Evolutionary conservation across 1,140 invertebrate species (phyloP), one percentile per base, ranked within the genome.

Genomic region (Macrobrachium nipponense): DNA sequence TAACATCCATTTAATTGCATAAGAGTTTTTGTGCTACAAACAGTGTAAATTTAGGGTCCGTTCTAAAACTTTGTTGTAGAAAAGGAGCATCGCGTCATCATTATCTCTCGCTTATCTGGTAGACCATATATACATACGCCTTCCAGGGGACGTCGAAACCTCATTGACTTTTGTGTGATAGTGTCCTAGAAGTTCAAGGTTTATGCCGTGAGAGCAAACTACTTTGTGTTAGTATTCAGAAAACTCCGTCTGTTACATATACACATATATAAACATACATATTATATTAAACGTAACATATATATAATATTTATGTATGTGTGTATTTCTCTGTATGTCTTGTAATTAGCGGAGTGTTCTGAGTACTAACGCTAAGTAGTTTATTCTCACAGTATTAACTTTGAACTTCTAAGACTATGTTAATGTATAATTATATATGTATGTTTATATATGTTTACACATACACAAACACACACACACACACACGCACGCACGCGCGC

Each of bases 221-320:
- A 11, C 8, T 75, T 11, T 12, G 23, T 23, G 20, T 23, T 11
- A 18, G 43, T 36, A 73, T 20, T 66, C 7, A n/a, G 64, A 66
- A 23, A 6, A n/a, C 64, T 66, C 7, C 64, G 64, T 23, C 64
- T 23, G 64, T 66, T 23, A 72, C 68, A 72, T n/a, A 72, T 43
- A 72, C 18, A 72, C 68, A 20, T n/a, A n/a, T n/a, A n/a, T 43
- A 72, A 23, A 72, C 68, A 72, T 43, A 72, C 68, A 72, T 43
- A n/a, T 36, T 43, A 72, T 43, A 72, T 43, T n/a, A n/a, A n/a
- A n/a, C n/a, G n/a, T n/a, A n/a, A 72, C n/a, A 72, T 43, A 72
- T 43, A 72, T 43, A 72, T 43, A 72, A 36, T 36, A 36, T 36
- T 2, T 36, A 36, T 36, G 4, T 36, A 36, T 36, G 4, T 36